phyloP scores from a whole-genome alignment of 2,113 vertebrate species.

The Cyprinus carpio region DNA sequence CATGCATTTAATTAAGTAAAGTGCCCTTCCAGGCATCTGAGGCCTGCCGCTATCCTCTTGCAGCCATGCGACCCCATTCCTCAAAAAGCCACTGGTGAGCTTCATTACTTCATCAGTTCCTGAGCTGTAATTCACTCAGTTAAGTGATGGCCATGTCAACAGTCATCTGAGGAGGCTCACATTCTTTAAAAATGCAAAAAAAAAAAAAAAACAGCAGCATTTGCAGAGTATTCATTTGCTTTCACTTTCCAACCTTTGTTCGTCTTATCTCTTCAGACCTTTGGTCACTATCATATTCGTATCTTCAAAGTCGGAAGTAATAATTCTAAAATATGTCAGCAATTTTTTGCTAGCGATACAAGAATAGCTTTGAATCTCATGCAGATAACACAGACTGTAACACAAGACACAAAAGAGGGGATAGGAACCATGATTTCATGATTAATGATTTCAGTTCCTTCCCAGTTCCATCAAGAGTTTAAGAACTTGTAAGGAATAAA shows the following conservation, averaged over 20 bases:
- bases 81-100: slow-evolving; percentile 26
- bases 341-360: slow-evolving; percentile 21
- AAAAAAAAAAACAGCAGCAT: neutral
- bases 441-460: neutral
- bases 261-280: neutral
- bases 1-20: slow-evolving; percentile 55
- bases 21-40: slow-evolving; percentile 41
- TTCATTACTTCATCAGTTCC: slow-evolving; percentile 33
- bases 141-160: neutral
- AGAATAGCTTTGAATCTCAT: slow-evolving; percentile 1
- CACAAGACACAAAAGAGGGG: slow-evolving; percentile 6
- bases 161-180: neutral
- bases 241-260: slow-evolving; percentile 36
- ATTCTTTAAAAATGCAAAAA: slow-evolving; percentile 7
- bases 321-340: neutral
- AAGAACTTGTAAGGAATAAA: neutral
- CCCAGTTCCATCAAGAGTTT: neutral
- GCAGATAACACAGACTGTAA: slow-evolving; percentile 30
- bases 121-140: slow-evolving; percentile 1
- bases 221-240: slow-evolving; percentile 20
- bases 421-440: neutral
- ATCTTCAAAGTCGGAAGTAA: slow-evolving; percentile 8
- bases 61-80: slow-evolving; percentile 25
- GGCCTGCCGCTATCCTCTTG: slow-evolving; percentile 29
- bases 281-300: slow-evolving; percentile 3